Evolutionary conservation across 2,113 vertebrate species (phyloP), one percentile per base, ranked within the genome.

Genomic region (Aythya baeri): DNA sequence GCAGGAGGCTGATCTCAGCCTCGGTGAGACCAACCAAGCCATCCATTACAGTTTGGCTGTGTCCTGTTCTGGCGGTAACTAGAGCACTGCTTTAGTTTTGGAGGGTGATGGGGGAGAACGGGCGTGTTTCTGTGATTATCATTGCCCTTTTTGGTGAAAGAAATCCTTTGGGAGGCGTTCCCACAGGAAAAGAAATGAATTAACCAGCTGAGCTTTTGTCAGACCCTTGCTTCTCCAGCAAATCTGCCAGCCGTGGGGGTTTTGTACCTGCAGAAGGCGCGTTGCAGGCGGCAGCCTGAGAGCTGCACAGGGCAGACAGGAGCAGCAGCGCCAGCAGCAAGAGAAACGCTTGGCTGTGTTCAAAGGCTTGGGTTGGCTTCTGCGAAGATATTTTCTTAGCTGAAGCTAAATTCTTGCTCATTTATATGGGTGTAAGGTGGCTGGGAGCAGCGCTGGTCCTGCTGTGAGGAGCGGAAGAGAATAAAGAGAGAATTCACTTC

Each of bases 81-180:
- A 7, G 50, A 32, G 29, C 1, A 17, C 15, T 0, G 0, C 26
- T 43, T 81, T 66, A 9, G 8, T 43, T 89, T 77, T 70, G 26
- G 61, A 87, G n/a, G 21, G 38, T 31, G 50, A n/a, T n/a, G 23
- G 54, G 21, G 36, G 13, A 34, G 46, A 67, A 43, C 11, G 29
- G 34, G 25, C 27, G 6, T 12, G n/a, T 41, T 38, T 83, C 36
- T 62, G 23, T 18, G 3, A 65, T 70, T 36, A 27, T 61, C 25
- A 9, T 8, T 41, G 44, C 55, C 8, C 17, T 43, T 86, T 38
- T 38, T 70, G 26, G 68, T 70, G 41, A 41, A 34, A 34, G 34
- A 34, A 34, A 34, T 41, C 26, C 31, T 38, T 67, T 31, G 10
- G 50, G 58, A 88, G 31, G 27, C 65, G 58, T 83, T 86, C n/a